phyloP scores from a whole-genome alignment of 2,797 vertebrate genomes.

The Ptychobarbus kaznakovi region DNA sequence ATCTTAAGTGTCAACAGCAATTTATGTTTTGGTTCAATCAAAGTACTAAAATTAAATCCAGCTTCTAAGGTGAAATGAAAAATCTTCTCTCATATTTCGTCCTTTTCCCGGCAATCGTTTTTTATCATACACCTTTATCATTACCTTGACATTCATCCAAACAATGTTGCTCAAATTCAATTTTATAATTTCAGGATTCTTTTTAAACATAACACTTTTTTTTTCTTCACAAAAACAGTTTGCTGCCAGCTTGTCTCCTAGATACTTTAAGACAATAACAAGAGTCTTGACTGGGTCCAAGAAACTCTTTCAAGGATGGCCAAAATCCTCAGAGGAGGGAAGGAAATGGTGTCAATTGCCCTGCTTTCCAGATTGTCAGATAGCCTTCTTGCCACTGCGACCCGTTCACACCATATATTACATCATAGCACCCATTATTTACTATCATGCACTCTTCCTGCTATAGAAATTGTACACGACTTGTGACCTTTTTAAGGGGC shows the following conservation, averaged over 20 bases:
- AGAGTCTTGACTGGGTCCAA: constrained; percentile 46
- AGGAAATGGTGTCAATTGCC: constrained; percentile 64
- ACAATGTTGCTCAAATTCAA: neutral
- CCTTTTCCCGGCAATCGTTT: neutral
- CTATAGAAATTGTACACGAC: constrained; percentile 65
- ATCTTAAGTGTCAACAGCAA: constrained; percentile 37
- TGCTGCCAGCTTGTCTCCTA: constrained; percentile 61
- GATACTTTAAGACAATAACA: constrained; percentile 63
- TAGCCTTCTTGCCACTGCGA: constrained; percentile 55
- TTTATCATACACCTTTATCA: constrained; percentile 2
- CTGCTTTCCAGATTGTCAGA: constrained; percentile 60
- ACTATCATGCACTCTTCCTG: constrained; percentile 66
- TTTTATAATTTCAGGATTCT: constrained; percentile 8
- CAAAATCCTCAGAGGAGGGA: constrained; percentile 63
- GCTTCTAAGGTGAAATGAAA: constrained; percentile 33
- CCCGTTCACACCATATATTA: constrained; percentile 64
- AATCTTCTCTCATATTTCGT: neutral
- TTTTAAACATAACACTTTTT: neutral
- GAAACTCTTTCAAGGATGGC: constrained; percentile 62
- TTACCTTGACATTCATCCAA: constrained; percentile 19
- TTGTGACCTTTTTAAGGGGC: constrained; percentile 58
- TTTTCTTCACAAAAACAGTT: constrained; percentile 39
- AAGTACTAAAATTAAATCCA: constrained; percentile 34
- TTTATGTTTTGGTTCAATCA: constrained; percentile 44
- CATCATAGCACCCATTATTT: constrained; percentile 65